Conservation (phyloP, 2,888 invertebrate species). For the Sphinx pinastri region DNA sequence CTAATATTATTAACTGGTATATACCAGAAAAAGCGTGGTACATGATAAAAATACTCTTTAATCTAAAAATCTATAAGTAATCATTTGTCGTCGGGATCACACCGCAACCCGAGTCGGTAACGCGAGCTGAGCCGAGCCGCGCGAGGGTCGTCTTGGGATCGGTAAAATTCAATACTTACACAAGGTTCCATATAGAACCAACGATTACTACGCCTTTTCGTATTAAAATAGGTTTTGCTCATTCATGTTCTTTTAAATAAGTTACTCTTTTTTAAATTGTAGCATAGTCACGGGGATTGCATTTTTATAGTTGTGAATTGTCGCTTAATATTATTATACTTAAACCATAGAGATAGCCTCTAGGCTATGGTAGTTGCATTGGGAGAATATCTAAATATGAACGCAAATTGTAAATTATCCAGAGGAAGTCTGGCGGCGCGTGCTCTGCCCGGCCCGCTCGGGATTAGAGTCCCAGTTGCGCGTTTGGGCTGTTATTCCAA, state of each 20-base stretch:
- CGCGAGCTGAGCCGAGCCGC: slow-evolving; percentile 40
- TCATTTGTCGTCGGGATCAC: slow-evolving; percentile 43
- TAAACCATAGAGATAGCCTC: background rate
- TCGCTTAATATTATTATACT: no score
- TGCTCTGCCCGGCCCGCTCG: slow-evolving; percentile 60
- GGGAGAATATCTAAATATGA: slow-evolving; percentile 57
- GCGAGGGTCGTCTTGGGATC: slow-evolving; percentile 48
- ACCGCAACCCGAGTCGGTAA: slow-evolving; percentile 53
- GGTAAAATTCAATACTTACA: slow-evolving; percentile 52
- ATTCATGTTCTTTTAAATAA: background rate
- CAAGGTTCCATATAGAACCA: slow-evolving; percentile 45
- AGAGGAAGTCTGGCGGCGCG: slow-evolving; percentile 61
- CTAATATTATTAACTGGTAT: slow-evolving; percentile 26
- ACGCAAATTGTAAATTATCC: slow-evolving; percentile 72
- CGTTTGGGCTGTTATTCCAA: slow-evolving; percentile 67
- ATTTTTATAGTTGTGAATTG: background rate
- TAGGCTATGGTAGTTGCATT: slow-evolving; percentile 32
- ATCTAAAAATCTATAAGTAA: slow-evolving; percentile 45
- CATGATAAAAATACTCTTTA: slow-evolving; percentile 41
- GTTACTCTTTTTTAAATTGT: background rate
- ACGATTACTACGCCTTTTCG: slow-evolving; percentile 7
- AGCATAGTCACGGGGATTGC: background rate
- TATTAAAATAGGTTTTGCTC: background rate
- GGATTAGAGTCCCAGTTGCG: slow-evolving; percentile 72
- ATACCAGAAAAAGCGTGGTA: slow-evolving; percentile 27